phyloP scores from a whole-genome alignment of 2,113 vertebrate genomes.

The Zosterops lateralis region DNA sequence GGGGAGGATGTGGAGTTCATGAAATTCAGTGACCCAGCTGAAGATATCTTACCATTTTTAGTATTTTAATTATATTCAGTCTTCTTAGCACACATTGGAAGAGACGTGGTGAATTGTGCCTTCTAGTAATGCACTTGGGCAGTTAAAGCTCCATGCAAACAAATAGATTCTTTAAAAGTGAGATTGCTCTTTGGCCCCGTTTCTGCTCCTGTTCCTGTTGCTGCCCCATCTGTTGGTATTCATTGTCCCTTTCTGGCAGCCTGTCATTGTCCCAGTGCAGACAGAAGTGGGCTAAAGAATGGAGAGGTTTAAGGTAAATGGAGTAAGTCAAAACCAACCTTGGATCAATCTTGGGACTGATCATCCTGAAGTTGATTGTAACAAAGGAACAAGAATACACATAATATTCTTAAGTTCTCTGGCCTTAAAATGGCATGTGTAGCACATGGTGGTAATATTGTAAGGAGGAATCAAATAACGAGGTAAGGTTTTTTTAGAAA shows the following conservation, averaged over 20 bases:
- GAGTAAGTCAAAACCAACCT: background rate
- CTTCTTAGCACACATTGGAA: background rate
- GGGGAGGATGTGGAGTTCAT: background rate
- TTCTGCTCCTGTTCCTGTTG: background rate
- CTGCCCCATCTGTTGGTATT: background rate
- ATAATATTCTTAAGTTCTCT: background rate
- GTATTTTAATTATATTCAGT: background rate
- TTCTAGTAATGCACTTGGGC: background rate
- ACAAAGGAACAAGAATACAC: background rate
- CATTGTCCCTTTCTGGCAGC: background rate
- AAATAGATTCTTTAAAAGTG: background rate
- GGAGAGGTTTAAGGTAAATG: background rate
- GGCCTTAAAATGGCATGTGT: background rate
- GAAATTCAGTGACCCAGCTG: background rate
- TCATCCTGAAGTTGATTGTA: background rate
- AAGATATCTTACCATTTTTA: background rate
- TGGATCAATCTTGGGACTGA: rapidly evolving
- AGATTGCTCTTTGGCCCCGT: background rate
- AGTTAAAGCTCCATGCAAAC: background rate
- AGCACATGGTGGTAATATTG: background rate
- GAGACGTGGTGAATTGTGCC: background rate
- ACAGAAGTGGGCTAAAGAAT: background rate
- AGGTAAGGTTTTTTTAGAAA: background rate
- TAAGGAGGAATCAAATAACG: background rate
- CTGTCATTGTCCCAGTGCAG: background rate